A percentile compares a stretch with the other conserved stretches of the same genome.
phyloP scores from a whole-genome alignment of 2,797 vertebrate species.

The Pseudopleuronectes americanus region DNA sequence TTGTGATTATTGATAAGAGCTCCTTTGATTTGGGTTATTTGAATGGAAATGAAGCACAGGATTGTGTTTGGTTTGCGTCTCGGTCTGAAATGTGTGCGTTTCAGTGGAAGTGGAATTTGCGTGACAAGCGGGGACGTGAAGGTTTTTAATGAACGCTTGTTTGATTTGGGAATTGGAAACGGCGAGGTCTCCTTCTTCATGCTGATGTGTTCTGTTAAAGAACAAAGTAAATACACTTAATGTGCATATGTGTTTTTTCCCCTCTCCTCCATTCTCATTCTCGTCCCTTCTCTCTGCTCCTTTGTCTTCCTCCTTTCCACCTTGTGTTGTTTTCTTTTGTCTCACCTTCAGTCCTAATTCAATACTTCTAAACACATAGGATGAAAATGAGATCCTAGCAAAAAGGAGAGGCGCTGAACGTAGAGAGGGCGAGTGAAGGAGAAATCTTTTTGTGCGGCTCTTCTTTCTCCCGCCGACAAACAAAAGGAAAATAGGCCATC shows the following conservation, averaged over 20 bases:
- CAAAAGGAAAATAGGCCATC: conserved; percentile 68
- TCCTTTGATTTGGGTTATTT: conserved; percentile 72
- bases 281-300: not conserved
- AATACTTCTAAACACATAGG: conserved; percentile 29
- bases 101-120: conserved; percentile 74
- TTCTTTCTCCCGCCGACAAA: conserved; percentile 40
- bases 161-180: conserved; percentile 86
- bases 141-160: conserved; percentile 81
- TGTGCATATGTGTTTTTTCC: conserved; percentile 15
- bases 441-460: conserved; percentile 57
- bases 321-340: conserved; percentile 33
- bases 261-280: not conserved
- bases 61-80: conserved; percentile 76
- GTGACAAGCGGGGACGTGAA: conserved; percentile 39
- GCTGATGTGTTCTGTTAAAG: conserved; percentile 69
- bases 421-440: conserved; percentile 70
- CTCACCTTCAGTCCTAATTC: conserved; percentile 40
- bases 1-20: conserved; percentile 75
- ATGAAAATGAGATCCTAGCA: conserved; percentile 37
- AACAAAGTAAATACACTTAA: conserved; percentile 58
- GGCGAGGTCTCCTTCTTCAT: conserved; percentile 55
- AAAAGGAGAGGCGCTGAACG: conserved; percentile 17
- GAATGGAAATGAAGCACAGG: conserved; percentile 83
- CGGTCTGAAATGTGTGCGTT: conserved; percentile 69
- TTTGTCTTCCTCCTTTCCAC: not conserved